Percentiles rank a stretch among this genome's conserved stretches.
These are phyloP conservation scores for Zoroaster sp. DNA, from an alignment of 53 echinoderm and acorn worm species.

Conservation along the genomic window DNA sequence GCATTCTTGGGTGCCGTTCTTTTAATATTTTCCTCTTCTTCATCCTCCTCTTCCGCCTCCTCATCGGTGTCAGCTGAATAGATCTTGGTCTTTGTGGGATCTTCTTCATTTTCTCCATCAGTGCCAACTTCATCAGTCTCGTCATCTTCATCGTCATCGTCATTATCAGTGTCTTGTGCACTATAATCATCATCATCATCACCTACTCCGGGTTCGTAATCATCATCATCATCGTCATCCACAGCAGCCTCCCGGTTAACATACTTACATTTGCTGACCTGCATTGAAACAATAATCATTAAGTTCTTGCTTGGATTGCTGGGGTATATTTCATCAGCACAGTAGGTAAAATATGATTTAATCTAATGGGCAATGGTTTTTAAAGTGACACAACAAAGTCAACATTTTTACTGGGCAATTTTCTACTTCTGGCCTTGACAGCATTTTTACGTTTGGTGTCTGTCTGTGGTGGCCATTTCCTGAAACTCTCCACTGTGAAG, in stretches of 20 bases:
- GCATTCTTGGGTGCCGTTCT: constrained; percentile 2
- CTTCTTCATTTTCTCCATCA: constrained; percentile 31
- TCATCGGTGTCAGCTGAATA: background rate
- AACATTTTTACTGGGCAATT: no score
- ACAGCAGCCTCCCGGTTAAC: constrained; percentile 18
- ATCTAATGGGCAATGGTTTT: no score
- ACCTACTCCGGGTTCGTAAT: constrained; percentile 16
- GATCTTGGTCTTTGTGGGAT: background rate
- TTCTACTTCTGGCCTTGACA: no score
- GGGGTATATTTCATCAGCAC: no score
- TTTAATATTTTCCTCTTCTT: constrained; percentile 36
- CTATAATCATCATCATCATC: constrained; percentile 69
- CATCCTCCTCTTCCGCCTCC: background rate
- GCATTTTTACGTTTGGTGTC: no score
- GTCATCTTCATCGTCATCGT: constrained; percentile 54
- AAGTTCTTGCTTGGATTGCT: no score
- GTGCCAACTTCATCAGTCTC: constrained; percentile 49
- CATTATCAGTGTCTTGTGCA: constrained; percentile 35
- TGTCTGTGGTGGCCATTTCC: no score
- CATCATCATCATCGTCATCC: constrained; percentile 39
- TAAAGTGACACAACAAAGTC: no score
- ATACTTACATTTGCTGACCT: background rate
- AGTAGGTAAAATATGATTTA: no score
- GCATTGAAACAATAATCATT: no score
- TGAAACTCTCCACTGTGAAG: no score